These are phyloP conservation scores for Eospalax fontanierii DNA, from an alignment of 2,797 vertebrate genomes.

Conservation along the genomic window DNA sequence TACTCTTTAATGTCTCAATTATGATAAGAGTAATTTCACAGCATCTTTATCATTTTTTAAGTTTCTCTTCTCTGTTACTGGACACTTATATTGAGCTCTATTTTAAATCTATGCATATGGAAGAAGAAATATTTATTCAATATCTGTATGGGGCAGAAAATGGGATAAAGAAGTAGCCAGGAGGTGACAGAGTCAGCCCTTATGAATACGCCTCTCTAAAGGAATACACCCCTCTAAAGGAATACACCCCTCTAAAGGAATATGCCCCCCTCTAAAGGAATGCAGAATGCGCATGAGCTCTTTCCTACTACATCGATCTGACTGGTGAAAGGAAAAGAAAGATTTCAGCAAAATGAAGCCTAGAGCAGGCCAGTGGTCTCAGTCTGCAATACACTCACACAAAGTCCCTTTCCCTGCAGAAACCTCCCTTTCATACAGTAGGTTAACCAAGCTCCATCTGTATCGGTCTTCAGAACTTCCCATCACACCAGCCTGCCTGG, in stretches of 20 bases:
- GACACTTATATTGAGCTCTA: not conserved
- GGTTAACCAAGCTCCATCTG: not conserved
- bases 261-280: constrained; percentile 5
- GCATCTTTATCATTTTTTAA: constrained; percentile 14
- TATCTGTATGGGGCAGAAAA: not conserved
- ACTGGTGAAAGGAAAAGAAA: constrained; percentile 26
- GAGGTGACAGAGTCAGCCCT: not conserved
- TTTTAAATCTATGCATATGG: not conserved
- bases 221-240: constrained; percentile 34
- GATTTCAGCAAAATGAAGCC: not conserved
- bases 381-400: not conserved
- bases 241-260: constrained; percentile 1
- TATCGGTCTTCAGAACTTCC: constrained; percentile 21
- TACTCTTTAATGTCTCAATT: constrained; percentile 37
- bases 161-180: not conserved
- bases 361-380: not conserved
- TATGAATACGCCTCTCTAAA: constrained; percentile 9
- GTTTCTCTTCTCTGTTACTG: not conserved
- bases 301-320: not conserved
- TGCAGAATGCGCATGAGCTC: not conserved
- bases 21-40: constrained; percentile 20
- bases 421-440: not conserved
- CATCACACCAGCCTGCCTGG: not conserved
- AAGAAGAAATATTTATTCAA: constrained; percentile 11
- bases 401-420: not conserved